Base-by-base conservation (phyloP, 1,140 invertebrate genomes). In the Acyrthosiphon pisum region DNA sequence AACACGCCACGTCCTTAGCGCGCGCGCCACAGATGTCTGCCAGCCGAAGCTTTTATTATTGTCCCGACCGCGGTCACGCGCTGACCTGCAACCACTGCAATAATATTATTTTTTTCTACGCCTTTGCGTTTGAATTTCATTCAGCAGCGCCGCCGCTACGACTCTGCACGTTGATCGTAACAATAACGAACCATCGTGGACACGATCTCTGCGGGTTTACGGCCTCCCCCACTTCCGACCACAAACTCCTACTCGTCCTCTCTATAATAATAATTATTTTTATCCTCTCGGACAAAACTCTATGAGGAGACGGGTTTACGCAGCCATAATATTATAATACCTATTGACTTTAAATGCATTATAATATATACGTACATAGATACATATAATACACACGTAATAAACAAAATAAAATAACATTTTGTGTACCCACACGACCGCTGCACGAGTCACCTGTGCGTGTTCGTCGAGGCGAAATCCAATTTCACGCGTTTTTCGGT, bases 401-500 rank as follows among this genome's bases (percentile, higher is more conserved):
- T 84, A 3, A 44, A 23, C 35, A 83, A 26, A 18, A 86, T 86
- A 41, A 41, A 41, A 86, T 86, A 46, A 44, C 30, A 44, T 44
- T 44, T 41, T 26, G 23, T 86, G 37, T n/a, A 48, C 41, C 44
- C 26, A 44, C 14, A 86, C 37, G 4, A 20, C 37, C 50, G 44
- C 18, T 18, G 20, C 44, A 35, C 44, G 46, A 30, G 26, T 50
- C 20, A n/a, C 14, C 37, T 35, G n/a, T 35, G 48, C 87, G 48
- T 50, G 23, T 76, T 76, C 7, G 22, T 44, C 8, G 53, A 44
- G 23, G 1, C 14, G 20, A 90, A 90, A 90, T 90, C 30, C 37
- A 90, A 90, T 90, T 90, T 90, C 56, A 90, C 50, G 37, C 35
- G 26, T 90, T 60, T 60, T 23, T 90, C n/a, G 48, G 87, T 53